Evolutionary conservation across 64 coral and sea anemone genomes (phyloP).

Genomic region (Pocillopora verrucosa): DNA sequence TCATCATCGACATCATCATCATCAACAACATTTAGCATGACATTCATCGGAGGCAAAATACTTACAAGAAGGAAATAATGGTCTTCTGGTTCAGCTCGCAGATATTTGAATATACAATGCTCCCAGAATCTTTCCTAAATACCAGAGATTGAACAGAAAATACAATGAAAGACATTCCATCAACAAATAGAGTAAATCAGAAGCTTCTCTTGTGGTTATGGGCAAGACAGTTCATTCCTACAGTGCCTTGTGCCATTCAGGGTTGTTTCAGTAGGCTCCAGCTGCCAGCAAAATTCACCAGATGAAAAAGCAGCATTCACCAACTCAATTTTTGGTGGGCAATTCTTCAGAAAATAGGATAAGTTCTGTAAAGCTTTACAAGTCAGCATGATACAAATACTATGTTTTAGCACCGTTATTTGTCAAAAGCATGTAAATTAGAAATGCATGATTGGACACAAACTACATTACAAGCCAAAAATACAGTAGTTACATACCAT

Average conservation of each 20-base stretch:
- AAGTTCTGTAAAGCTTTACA: neutral
- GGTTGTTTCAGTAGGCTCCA: too few species aligned
- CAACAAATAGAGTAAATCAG: neutral
- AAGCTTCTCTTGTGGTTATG: too few species aligned
- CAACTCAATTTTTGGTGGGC: too few species aligned
- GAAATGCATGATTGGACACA: too few species aligned
- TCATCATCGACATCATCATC: too few species aligned
- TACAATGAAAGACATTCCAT: neutral
- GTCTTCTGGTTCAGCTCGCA: constrained; percentile 97
- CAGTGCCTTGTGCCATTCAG: too few species aligned
- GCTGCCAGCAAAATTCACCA: too few species aligned
- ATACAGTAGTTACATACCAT: constrained; percentile 74
- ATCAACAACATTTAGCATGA: neutral
- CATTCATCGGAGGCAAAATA: neutral
- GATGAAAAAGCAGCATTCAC: too few species aligned
- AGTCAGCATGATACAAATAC: neutral
- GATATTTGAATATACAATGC: constrained; percentile 97
- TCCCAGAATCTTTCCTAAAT: constrained; percentile 97
- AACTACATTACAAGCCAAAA: neutral
- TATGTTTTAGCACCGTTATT: too few species aligned
- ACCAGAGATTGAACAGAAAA: neutral
- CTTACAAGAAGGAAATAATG: constrained; percentile 97
- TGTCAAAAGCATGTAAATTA: too few species aligned
- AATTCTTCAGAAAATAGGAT: neutral
- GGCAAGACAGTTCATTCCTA: too few species aligned